Evolutionary conservation across 2,888 invertebrate genomes (phyloP).

Genomic region (Sepioteuthis lessoniana): DNA sequence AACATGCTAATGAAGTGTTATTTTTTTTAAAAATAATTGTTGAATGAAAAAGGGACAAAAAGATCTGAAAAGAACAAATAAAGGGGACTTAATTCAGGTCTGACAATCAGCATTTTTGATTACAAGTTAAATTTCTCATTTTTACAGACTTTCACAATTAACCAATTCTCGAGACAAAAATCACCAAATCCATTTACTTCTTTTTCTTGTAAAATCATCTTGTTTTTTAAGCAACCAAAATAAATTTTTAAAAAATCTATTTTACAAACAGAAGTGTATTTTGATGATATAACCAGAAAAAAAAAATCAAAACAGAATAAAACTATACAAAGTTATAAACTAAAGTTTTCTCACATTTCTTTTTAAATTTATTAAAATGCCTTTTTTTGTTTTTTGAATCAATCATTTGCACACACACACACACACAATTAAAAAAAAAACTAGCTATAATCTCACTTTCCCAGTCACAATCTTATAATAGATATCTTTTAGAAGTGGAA

Average conservation of each 20-base stretch:
- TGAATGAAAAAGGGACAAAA: not conserved
- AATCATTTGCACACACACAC: not conserved
- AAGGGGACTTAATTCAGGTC: not conserved
- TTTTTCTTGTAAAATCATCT: too few species aligned
- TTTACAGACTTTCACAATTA: not conserved
- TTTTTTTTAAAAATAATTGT: not conserved
- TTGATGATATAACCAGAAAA: not conserved
- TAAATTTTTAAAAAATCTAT: not conserved
- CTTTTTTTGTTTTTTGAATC: not conserved
- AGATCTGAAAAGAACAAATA: not conserved
- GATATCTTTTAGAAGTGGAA: conserved; percentile 38
- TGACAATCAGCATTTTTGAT: not conserved
- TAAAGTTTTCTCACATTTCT: not conserved
- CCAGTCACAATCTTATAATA: not conserved
- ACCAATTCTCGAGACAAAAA: too few species aligned
- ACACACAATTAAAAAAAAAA: not conserved
- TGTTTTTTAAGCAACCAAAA: not conserved
- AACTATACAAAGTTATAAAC: not conserved
- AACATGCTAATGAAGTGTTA: not conserved
- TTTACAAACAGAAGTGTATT: not conserved
- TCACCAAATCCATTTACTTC: too few species aligned
- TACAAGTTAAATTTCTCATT: not conserved
- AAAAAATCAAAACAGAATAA: too few species aligned
- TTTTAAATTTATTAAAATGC: not conserved
- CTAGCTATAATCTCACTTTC: not conserved